Evolutionary conservation across 2,888 invertebrate genomes (phyloP).

Genomic region (Melikaiella ostensackeni): DNA sequence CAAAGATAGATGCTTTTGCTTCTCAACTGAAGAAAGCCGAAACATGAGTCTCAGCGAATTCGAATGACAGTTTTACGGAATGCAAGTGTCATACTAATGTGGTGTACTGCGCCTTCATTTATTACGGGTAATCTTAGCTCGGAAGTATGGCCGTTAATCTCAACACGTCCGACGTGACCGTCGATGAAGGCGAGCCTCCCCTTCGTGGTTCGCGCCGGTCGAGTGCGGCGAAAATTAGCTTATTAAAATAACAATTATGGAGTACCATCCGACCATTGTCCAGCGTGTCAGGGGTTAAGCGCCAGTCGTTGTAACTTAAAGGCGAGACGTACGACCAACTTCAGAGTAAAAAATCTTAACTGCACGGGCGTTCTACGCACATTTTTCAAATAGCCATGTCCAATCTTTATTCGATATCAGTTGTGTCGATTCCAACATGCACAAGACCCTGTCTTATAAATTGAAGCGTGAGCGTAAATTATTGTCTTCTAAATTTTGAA

Average conservation of each 20-base stretch:
- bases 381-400: slow-evolving; percentile 28
- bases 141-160: slow-evolving; percentile 66
- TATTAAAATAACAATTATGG: slow-evolving; percentile 74
- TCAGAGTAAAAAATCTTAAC: slow-evolving; percentile 19
- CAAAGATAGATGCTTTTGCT: neutral
- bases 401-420: slow-evolving; percentile 19
- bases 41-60: neutral
- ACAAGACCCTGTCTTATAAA: neutral
- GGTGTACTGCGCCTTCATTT: slow-evolving; percentile 46
- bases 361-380: slow-evolving; percentile 6
- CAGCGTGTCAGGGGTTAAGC: slow-evolving; percentile 67
- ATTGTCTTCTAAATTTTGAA: neutral
- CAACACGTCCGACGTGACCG: slow-evolving; percentile 57
- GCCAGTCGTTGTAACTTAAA: slow-evolving; percentile 68
- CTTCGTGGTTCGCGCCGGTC: slow-evolving; percentile 52
- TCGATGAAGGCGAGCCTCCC: slow-evolving; percentile 57
- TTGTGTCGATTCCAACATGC: neutral
- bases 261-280: slow-evolving; percentile 67
- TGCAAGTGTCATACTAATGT: slow-evolving; percentile 14
- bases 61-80: slow-evolving; percentile 34
- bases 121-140: slow-evolving; percentile 60
- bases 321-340: slow-evolving; percentile 55
- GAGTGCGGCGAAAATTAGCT: slow-evolving; percentile 69
- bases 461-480: neutral
- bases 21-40: neutral